phyloP scores from a whole-genome alignment of 2,888 invertebrate genomes.

The Nomada lathburiana region DNA sequence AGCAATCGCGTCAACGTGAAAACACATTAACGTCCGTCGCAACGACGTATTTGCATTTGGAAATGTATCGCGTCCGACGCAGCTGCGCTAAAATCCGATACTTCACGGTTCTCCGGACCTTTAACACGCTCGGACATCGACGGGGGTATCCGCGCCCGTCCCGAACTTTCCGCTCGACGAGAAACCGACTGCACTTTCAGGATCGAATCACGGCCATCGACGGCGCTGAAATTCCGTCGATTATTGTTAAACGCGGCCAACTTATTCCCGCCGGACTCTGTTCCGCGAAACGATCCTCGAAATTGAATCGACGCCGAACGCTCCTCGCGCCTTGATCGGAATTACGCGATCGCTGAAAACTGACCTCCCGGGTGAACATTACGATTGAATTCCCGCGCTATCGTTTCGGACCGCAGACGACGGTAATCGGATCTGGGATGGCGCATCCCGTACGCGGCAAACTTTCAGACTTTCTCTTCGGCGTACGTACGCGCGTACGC shows the following conservation, averaged over 20 bases:
- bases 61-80: slow-evolving; percentile 38
- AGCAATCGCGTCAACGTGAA: slow-evolving; percentile 22
- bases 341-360: slow-evolving; percentile 1
- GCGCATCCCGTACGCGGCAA: slow-evolving; percentile 11
- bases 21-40: slow-evolving; percentile 45
- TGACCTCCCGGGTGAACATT: not conserved
- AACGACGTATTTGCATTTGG: slow-evolving; percentile 48
- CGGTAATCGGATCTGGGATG: slow-evolving; percentile 37
- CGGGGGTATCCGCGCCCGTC: not conserved
- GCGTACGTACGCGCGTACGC: not conserved
- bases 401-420: not conserved
- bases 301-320: slow-evolving; percentile 12
- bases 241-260: not conserved
- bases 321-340: not conserved
- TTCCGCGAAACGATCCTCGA: not conserved
- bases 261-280: not conserved
- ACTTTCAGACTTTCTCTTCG: slow-evolving; percentile 52
- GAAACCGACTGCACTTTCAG: not conserved
- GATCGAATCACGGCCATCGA: not conserved
- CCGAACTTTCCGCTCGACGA: not conserved
- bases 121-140: not conserved
- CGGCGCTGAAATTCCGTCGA: not conserved
- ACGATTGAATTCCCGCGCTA: not conserved
- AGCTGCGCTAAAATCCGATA: slow-evolving; percentile 45
- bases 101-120: slow-evolving; percentile 24